Evolutionary conservation across 2,888 invertebrate species (phyloP), one percentile per base, ranked within the genome.

Genomic region (Chrysolina haemoptera): DNA sequence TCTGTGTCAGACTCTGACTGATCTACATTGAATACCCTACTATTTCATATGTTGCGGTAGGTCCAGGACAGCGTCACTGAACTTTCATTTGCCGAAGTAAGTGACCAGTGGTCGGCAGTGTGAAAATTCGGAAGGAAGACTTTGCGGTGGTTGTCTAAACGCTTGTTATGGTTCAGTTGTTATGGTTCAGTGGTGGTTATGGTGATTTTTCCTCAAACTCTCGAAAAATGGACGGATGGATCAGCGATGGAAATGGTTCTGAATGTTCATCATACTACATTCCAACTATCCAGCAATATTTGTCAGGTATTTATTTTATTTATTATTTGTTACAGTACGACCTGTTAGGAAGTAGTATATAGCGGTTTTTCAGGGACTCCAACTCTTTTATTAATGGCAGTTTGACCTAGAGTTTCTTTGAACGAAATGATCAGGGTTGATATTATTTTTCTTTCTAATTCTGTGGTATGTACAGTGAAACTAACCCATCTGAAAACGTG

Each of bases 221-320:
- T 16, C 62, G 35, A 35, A 18, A 67, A 40, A 67, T 67, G 67
- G 53, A 53, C 0, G 12, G 16, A 6, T 8, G 20, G 14, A 62
- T 9, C n/a, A 48, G 18, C 18, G 27, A 12, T 11, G 65, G 62
- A 71, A 80, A 80, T 70, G 73, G 74, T 59, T 76, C 80, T 20
- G 70, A 53, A 66, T 82, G 82, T 75, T 72, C 75, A n/a, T 76
- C 78, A 20, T 71, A 80, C 55, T 82, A 84, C 53, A 81, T 86
- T 62, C 86, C 86, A 20, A 83, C 85, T 14, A 82, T 85, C 11
- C 79, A 82, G 9, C 85, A 83, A 69, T 86, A 85, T 80, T 78
- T 86, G 76, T 82, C 84, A 77, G 85, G 86, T 86, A 82, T 27
- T 20, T 67, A 18, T 63, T 64, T 53, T 12, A 48, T 14, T 46